A percentile compares a stretch with the other conserved stretches of the same genome.
phyloP scores from a whole-genome alignment of 2,113 vertebrate genomes.

The Dipodomys spectabilis region DNA sequence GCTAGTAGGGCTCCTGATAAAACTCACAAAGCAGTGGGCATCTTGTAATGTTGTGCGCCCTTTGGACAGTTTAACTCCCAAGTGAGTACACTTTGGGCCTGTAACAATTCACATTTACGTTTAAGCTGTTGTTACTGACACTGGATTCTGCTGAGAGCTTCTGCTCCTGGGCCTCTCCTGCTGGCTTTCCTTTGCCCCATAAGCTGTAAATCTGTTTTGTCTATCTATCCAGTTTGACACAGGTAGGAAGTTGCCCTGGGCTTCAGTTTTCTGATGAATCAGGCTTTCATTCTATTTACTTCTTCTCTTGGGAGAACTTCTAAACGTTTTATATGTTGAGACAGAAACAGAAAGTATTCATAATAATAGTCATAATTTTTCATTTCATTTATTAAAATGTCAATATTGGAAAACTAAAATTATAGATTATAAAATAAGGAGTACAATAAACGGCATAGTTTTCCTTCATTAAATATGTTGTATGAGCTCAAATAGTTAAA shows the following conservation, averaged over 20 bases:
- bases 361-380: conserved; percentile 42
- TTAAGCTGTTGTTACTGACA: neutral
- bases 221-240: neutral
- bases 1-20: neutral
- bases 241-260: neutral
- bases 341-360: neutral
- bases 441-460: neutral
- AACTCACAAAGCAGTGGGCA: neutral
- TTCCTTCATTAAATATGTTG: neutral
- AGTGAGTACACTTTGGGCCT: neutral
- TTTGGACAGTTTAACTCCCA: neutral
- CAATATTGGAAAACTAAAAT: neutral
- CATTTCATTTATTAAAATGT: neutral
- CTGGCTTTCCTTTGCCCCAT: neutral
- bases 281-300: neutral
- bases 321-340: neutral
- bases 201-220: neutral
- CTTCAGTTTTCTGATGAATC: neutral
- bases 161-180: neutral
- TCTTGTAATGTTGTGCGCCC: rapidly evolving
- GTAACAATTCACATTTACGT: neutral
- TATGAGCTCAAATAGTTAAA: neutral
- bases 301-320: neutral
- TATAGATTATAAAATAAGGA: neutral
- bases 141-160: neutral